A percentile compares a stretch with the other conserved stretches of the same genome.
phyloP scores from a whole-genome alignment of 1,140 invertebrate species.

The Plodia interpunctella region DNA sequence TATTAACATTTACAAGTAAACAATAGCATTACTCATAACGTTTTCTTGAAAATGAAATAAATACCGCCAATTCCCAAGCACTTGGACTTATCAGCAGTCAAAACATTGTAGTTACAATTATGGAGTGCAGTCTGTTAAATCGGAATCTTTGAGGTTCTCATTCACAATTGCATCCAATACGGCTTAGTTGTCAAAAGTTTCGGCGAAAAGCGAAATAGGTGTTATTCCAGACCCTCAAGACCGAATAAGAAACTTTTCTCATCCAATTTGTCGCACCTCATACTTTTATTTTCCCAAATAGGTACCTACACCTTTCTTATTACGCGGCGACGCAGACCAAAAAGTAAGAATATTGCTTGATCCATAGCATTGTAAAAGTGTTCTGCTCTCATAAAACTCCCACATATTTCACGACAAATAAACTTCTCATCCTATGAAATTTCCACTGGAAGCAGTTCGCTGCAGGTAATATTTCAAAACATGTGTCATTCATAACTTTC shows the following conservation, averaged over 20 bases:
- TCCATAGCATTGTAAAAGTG: conserved; percentile 68
- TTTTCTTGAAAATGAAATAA: no score
- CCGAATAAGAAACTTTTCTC: conserved; percentile 56
- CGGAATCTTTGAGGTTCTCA: not conserved
- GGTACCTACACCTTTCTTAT: conserved; percentile 53
- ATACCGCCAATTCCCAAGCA: no score
- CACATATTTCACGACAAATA: conserved; percentile 74
- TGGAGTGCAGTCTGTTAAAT: not conserved
- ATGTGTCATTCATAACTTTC: conserved; percentile 77
- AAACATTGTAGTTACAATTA: no score
- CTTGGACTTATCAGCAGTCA: no score
- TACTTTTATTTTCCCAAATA: conserved; percentile 55
- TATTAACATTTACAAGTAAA: no score
- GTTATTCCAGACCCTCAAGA: conserved; percentile 28
- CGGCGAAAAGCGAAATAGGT: conserved; percentile 20
- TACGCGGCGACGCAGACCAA: conserved; percentile 59
- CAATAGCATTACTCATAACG: no score
- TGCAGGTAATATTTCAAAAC: conserved; percentile 77
- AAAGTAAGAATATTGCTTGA: conserved; percentile 66
- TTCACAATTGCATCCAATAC: not conserved
- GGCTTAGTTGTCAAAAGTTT: conserved; percentile 12
- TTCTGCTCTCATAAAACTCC: conserved; percentile 66
- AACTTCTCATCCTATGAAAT: conserved; percentile 72
- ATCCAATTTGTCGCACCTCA: conserved; percentile 70
- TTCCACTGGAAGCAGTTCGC: conserved; percentile 65